phyloP scores from a whole-genome alignment of 2,888 invertebrate species.

The Kuschelorhynchus macadamiae region DNA sequence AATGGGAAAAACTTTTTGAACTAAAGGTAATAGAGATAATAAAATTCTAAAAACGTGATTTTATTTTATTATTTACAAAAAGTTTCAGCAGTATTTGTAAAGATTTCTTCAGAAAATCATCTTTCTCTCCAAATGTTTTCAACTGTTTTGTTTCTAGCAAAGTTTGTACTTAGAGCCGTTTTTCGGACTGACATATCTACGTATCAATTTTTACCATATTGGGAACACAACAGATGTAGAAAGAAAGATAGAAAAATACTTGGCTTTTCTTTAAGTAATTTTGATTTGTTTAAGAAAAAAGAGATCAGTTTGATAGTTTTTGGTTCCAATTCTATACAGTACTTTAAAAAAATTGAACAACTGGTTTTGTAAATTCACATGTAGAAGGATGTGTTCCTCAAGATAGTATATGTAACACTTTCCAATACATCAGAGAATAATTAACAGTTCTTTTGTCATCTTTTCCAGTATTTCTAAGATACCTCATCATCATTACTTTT shows the following conservation, averaged over 20 bases:
- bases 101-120: slow-evolving; percentile 15
- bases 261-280: too few relatives aligned
- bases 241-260: neutral
- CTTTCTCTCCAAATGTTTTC: slow-evolving; percentile 13
- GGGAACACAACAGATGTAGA: slow-evolving; percentile 1
- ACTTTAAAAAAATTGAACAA: too few relatives aligned
- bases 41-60: slow-evolving; percentile 26
- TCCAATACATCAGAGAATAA: neutral
- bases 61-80: slow-evolving; percentile 31
- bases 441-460: neutral
- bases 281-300: too few relatives aligned
- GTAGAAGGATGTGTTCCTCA: too few relatives aligned
- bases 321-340: too few relatives aligned
- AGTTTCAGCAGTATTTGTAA: slow-evolving; percentile 15
- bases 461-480: slow-evolving; percentile 8
- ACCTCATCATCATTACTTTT: slow-evolving; percentile 1
- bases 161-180: slow-evolving; percentile 21
- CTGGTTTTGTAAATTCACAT: too few relatives aligned
- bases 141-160: slow-evolving; percentile 5
- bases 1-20: slow-evolving; percentile 30
- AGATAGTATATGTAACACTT: neutral
- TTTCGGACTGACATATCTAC: slow-evolving; percentile 1
- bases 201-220: slow-evolving; percentile 2
- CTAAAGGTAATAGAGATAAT: slow-evolving; percentile 32
- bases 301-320: too few relatives aligned